phyloP scores from a whole-genome alignment of 2,888 invertebrate species.

The Diplolepis rosae region DNA sequence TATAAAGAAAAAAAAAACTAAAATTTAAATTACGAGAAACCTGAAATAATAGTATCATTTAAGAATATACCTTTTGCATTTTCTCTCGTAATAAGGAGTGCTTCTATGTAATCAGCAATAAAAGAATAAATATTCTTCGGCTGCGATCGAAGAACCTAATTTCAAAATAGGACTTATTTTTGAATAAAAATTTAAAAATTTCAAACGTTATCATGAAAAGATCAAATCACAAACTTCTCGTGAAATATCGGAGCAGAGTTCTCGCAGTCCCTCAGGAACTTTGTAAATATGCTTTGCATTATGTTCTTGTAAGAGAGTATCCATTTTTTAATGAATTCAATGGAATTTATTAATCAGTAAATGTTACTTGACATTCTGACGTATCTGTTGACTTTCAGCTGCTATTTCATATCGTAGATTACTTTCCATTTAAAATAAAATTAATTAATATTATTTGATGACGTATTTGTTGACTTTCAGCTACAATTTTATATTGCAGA shows the following conservation, averaged over 20 bases:
- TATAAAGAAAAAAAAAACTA: slow-evolving; percentile 32
- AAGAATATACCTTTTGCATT: slow-evolving; percentile 69
- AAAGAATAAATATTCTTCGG: slow-evolving; percentile 80
- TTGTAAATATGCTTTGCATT: slow-evolving; percentile 74
- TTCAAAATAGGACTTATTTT: slow-evolving; percentile 67
- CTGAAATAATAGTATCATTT: background rate
- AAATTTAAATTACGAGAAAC: background rate
- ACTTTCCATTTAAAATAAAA: no score
- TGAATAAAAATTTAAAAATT: slow-evolving; percentile 12
- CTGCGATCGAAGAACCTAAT: slow-evolving; percentile 80
- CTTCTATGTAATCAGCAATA: slow-evolving; percentile 82
- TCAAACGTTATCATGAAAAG: slow-evolving; percentile 22
- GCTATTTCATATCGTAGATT: background rate
- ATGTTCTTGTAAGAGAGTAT: slow-evolving; percentile 61
- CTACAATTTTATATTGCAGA: no score
- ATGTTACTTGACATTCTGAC: background rate
- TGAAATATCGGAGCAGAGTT: slow-evolving; percentile 83
- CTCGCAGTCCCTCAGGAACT: slow-evolving; percentile 81
- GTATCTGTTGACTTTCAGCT: background rate
- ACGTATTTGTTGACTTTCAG: no score
- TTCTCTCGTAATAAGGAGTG: slow-evolving; percentile 80
- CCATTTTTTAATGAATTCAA: slow-evolving; percentile 48
- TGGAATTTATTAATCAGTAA: background rate
- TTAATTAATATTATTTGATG: no score
- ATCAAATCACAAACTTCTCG: slow-evolving; percentile 77